These are phyloP conservation scores for Charadrius vociferus DNA, from an alignment of 2,113 vertebrate species.

Conservation along the genomic window DNA sequence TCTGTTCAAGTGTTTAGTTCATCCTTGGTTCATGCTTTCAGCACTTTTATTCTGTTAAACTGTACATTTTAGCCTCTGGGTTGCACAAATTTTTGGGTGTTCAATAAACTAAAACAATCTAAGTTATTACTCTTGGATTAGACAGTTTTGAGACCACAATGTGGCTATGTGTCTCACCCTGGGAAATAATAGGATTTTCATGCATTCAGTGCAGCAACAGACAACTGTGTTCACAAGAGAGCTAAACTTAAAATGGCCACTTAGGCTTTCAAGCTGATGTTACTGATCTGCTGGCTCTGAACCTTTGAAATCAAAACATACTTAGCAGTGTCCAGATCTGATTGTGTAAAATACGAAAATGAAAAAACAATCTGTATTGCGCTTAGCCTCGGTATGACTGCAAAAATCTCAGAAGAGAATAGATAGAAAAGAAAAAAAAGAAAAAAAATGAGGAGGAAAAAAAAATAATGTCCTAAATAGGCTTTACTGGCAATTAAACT, in stretches of 20 bases:
- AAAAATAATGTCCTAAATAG: neutral
- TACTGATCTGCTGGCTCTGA: conserved; percentile 2
- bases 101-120: conserved; percentile 72
- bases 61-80: conserved; percentile 12
- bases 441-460: neutral
- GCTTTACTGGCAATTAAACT: conserved; percentile 28
- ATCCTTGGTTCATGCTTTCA: neutral
- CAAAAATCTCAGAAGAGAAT: neutral
- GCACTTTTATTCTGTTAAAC: conserved; percentile 52
- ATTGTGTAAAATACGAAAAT: neutral
- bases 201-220: conserved; percentile 60
- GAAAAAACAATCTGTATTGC: neutral
- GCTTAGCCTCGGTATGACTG: rapidly evolving
- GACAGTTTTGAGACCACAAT: conserved; percentile 53
- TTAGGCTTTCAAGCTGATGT: neutral
- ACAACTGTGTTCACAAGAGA: conserved; percentile 48
- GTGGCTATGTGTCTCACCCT: conserved; percentile 53
- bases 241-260: neutral
- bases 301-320: conserved; percentile 1
- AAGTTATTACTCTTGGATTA: conserved; percentile 69
- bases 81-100: conserved; percentile 63
- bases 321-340: neutral
- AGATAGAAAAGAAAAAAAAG: neutral
- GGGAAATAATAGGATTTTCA: conserved; percentile 71
- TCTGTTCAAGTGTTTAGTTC: neutral